phyloP scores from a whole-genome alignment of 2,888 invertebrate species.

The Apeira syringaria region DNA sequence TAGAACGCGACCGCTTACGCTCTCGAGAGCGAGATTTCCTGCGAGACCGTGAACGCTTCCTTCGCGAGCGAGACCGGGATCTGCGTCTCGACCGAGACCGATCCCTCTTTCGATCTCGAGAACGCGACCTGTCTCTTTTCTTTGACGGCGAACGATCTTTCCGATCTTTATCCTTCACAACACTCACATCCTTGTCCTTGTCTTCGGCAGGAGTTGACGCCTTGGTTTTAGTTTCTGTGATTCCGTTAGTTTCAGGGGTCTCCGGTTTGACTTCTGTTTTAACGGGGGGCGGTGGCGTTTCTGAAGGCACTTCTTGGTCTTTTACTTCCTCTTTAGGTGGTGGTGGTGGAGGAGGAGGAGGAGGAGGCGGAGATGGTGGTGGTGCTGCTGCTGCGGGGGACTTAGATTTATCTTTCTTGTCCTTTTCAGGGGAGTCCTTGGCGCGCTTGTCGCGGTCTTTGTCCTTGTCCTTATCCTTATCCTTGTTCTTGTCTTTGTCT shows the following conservation, averaged over 20 bases:
- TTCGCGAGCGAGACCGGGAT: slow-evolving; percentile 81
- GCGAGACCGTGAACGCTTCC: slow-evolving; percentile 77
- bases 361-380: slow-evolving; percentile 50
- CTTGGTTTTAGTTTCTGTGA: slow-evolving; percentile 52
- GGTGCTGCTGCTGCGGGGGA: slow-evolving; percentile 37
- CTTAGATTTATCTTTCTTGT: slow-evolving; percentile 63
- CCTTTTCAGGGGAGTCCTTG: slow-evolving; percentile 40
- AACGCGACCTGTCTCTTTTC: slow-evolving; percentile 74
- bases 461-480: slow-evolving; percentile 59
- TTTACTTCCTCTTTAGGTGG: slow-evolving; percentile 43
- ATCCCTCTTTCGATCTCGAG: slow-evolving; percentile 71
- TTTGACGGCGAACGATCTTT: slow-evolving; percentile 63
- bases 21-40: slow-evolving; percentile 65
- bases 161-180: slow-evolving; percentile 52
- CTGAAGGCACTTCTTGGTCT: slow-evolving; percentile 42
- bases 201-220: slow-evolving; percentile 18
- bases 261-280: slow-evolving; percentile 28
- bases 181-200: slow-evolving; percentile 44
- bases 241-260: slow-evolving; percentile 60
- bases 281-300: slow-evolving; percentile 24
- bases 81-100: slow-evolving; percentile 85
- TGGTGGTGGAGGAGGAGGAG: slow-evolving; percentile 50
- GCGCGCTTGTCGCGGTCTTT: slow-evolving; percentile 52
- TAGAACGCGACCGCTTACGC: slow-evolving; percentile 69
- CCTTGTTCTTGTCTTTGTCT: slow-evolving; percentile 55